Conservation (phyloP, 2,797 vertebrate genomes). For the Gambusia yucatana region DNA sequence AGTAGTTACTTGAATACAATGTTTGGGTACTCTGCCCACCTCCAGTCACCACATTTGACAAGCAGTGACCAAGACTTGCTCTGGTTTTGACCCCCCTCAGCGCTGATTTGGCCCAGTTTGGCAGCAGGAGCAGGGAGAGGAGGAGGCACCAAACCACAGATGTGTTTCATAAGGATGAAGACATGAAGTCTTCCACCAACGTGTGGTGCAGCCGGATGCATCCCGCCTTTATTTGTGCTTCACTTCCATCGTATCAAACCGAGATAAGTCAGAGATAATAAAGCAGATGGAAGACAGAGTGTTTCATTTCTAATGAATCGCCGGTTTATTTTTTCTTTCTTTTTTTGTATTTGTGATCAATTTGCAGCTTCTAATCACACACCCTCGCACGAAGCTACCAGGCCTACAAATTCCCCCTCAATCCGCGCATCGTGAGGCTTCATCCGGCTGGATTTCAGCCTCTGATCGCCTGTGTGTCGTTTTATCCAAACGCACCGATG, state of each 20-base stretch:
- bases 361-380: conserved; percentile 47
- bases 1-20: too few relatives aligned
- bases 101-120: conserved; percentile 44
- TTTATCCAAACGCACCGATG: conserved; percentile 25
- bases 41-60: background rate
- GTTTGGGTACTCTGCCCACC: too few relatives aligned
- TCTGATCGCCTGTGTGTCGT: background rate
- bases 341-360: conserved; percentile 30
- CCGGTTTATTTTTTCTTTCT: background rate
- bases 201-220: conserved; percentile 32
- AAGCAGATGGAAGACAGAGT: conserved; percentile 15
- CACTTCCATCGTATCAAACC: background rate
- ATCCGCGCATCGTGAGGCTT: conserved; percentile 26
- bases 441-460: conserved; percentile 8
- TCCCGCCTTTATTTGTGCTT: background rate
- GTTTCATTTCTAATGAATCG: conserved; percentile 16
- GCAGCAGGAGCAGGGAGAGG: conserved; percentile 19
- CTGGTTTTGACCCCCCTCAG: conserved; percentile 27
- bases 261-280: background rate
- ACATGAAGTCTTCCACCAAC: conserved; percentile 27
- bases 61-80: conserved; percentile 10
- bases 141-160: conserved; percentile 44
- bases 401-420: conserved; percentile 57
- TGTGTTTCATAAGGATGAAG: conserved; percentile 28
- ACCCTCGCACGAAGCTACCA: conserved; percentile 54